Evolutionary conservation across 1,140 invertebrate species (phyloP).

Genomic region (Sarcophaga peregrina): DNA sequence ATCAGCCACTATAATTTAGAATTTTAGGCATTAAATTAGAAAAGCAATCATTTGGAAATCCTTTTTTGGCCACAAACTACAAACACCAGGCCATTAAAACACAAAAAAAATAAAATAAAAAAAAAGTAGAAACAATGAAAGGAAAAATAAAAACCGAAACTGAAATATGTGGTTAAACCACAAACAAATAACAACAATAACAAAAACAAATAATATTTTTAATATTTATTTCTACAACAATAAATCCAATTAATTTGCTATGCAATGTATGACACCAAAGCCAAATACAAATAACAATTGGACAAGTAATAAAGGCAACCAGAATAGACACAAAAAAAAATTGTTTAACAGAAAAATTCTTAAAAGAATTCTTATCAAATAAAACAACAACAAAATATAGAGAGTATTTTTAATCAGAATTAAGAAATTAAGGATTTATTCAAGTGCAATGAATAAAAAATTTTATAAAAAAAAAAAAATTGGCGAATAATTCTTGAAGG

Average conservation of each 20-base stretch:
- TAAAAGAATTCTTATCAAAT: too few species aligned
- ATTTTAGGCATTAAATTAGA: neutral
- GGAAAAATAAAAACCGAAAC: neutral
- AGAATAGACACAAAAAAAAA: neutral
- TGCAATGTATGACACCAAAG: neutral
- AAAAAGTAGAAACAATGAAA: neutral
- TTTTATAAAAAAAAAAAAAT: too few species aligned
- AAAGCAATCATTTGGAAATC: slow-evolving; percentile 10
- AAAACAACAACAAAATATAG: too few species aligned
- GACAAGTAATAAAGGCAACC: neutral
- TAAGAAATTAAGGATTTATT: too few species aligned
- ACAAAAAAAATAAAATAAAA: neutral
- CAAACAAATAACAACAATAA: neutral
- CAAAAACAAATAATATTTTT: neutral
- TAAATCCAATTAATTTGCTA: slow-evolving; percentile 22
- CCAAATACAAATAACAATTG: neutral
- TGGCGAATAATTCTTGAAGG: too few species aligned
- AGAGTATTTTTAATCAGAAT: too few species aligned
- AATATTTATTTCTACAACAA: slow-evolving; percentile 13
- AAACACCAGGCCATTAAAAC: neutral
- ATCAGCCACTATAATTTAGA: too few species aligned
- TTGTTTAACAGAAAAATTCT: too few species aligned
- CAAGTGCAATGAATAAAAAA: too few species aligned
- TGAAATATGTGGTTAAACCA: neutral
- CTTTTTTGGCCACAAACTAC: slow-evolving; percentile 13